Conservation (phyloP, 1,140 invertebrate genomes). For the Zaprionus inermis region DNA sequence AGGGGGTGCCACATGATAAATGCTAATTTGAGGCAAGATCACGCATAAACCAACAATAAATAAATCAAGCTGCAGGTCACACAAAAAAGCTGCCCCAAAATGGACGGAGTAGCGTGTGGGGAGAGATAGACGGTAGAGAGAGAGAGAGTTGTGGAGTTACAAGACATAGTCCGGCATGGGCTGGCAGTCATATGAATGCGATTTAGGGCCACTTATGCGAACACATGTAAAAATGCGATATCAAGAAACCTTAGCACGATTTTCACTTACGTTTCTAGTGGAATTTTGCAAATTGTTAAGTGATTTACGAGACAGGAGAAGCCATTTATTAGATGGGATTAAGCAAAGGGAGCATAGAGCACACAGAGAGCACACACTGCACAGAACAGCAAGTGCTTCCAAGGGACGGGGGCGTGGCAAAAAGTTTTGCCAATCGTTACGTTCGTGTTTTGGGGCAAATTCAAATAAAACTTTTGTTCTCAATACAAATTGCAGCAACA, state of each 20-base stretch:
- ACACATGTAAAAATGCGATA: constrained; percentile 76
- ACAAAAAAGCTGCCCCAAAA: constrained; percentile 66
- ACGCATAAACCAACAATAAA: constrained; percentile 83
- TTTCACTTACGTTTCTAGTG: constrained; percentile 63
- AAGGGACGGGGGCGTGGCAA: constrained; percentile 18
- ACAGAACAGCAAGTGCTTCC: constrained; percentile 7
- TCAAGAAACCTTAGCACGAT: constrained; percentile 72
- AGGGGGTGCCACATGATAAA: constrained; percentile 68
- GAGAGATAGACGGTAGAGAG: background rate
- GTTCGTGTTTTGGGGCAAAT: constrained; percentile 16
- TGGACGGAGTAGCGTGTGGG: background rate
- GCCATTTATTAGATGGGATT: constrained; percentile 84
- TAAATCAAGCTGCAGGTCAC: constrained; percentile 80
- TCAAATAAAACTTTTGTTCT: constrained; percentile 60
- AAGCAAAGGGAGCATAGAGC: constrained; percentile 73
- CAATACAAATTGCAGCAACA: constrained; percentile 72
- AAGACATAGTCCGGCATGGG: background rate
- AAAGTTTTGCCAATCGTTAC: constrained; percentile 52
- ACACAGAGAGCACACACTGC: constrained; percentile 5
- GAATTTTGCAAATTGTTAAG: constrained; percentile 83
- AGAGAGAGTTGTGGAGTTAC: background rate
- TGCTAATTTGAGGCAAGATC: constrained; percentile 83
- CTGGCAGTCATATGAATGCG: constrained; percentile 73
- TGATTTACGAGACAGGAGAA: constrained; percentile 84
- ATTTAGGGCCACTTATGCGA: constrained; percentile 83